A percentile compares a stretch with the other conserved stretches of the same genome.
phyloP scores from a whole-genome alignment of 2,888 invertebrate species.

The Nebria brevicollis region DNA sequence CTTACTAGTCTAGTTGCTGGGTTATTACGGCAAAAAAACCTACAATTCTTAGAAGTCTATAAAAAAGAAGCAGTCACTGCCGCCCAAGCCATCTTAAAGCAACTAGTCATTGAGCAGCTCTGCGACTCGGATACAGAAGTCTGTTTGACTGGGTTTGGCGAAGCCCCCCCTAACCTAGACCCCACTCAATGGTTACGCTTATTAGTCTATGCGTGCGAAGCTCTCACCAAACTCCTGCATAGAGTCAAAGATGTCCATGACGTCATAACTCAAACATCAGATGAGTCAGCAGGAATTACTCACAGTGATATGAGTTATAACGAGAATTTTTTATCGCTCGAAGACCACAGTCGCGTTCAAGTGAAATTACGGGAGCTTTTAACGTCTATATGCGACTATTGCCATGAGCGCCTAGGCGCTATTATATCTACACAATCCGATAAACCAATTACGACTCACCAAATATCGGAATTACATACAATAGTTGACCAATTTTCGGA shows the following conservation, averaged over 20 bases:
- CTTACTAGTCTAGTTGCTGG: constrained; percentile 80
- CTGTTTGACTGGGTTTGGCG: constrained; percentile 66
- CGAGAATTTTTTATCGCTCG: constrained; percentile 76
- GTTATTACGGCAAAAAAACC: constrained; percentile 85
- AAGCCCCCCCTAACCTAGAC: constrained; percentile 60
- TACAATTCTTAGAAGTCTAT: constrained; percentile 87
- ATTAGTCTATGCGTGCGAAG: constrained; percentile 58
- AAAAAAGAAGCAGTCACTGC: constrained; percentile 91
- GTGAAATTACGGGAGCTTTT: constrained; percentile 81
- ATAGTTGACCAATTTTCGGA: constrained; percentile 83
- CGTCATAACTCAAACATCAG: constrained; percentile 81
- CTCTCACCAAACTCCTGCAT: constrained; percentile 70
- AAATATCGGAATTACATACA: constrained; percentile 80
- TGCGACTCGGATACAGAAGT: constrained; percentile 67
- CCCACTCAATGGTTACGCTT: constrained; percentile 61
- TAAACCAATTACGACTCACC: constrained; percentile 78
- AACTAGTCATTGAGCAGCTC: constrained; percentile 83
- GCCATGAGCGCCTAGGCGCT: constrained; percentile 92
- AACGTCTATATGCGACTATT: constrained; percentile 87
- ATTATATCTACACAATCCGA: constrained; percentile 82
- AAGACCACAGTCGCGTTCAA: constrained; percentile 76
- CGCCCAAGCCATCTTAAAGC: constrained; percentile 88
- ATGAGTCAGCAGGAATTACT: constrained; percentile 69
- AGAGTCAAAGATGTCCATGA: constrained; percentile 79
- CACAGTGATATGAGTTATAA: constrained; percentile 61